Evolutionary conservation across 2,113 vertebrate species (phyloP), one percentile per base, ranked within the genome.

Genomic region (Clarias magur): DNA sequence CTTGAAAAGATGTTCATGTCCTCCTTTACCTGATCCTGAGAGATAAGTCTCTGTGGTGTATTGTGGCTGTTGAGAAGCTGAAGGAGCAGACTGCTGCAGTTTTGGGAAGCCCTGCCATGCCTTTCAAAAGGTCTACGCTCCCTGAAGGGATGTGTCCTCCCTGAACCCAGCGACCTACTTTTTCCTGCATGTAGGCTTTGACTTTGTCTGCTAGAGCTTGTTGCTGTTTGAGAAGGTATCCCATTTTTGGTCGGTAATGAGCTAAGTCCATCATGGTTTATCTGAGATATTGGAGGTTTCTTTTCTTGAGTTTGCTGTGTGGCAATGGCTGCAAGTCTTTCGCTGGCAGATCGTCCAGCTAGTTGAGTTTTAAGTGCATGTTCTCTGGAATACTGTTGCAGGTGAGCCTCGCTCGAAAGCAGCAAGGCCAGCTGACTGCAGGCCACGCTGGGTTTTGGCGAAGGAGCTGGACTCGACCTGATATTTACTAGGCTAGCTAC

Each of bases 381-480:
- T 91, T 97, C 96, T 89, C 97, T 95, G 85, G 97, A 97, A 90
- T 97, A 97, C 90, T 97, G 97, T 90, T 97, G 97, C 91, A 97
- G 89, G 90, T 97, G 96, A 79, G 96, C 96, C 89, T 97, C 97
- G 9, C 97, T 97, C 3, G 96, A 97, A 57, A 97, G 96, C 23
- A 97, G 95, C 21, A 97, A 88, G 4, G 97, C 97, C 72, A 97
- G 92, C 68, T 97, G 97, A 92, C 97, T 97, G 90, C 97, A 97
- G 0, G 96, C 96, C n/a, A 97, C 94, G 0, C 96, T 97, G 80
- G 97, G 97, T 89, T 97, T 96, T 1, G 96, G 96, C 0, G 97
- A 97, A 59, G 96, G 92, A 88, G 96, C 94, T 3, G 96, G 95
- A 62, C 97, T 96, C 34, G 96, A 95, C 79, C 97, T 94, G 88